Evolutionary conservation across 2,797 vertebrate species (phyloP).

Genomic region (Eidolon dupreanum): DNA sequence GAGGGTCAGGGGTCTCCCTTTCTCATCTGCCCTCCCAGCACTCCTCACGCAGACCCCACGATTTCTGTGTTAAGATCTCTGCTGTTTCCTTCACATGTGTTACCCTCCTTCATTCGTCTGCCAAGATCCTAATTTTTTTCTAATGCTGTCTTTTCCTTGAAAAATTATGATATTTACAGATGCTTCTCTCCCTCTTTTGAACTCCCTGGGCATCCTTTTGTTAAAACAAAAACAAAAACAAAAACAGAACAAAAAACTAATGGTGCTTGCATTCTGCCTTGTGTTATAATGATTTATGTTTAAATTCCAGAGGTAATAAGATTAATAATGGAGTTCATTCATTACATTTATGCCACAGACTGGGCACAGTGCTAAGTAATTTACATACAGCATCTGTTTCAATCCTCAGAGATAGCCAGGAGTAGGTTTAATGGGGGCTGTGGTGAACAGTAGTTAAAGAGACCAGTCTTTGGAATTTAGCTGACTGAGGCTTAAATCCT

Average conservation of each 20-base stretch:
- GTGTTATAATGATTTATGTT: not conserved
- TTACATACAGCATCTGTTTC: not conserved
- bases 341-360: not conserved
- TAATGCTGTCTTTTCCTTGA: not conserved
- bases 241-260: not conserved
- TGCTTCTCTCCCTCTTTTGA: not conserved
- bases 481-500: not conserved
- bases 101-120: not conserved
- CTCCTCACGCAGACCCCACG: not conserved
- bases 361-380: not conserved
- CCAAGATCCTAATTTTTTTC: not conserved
- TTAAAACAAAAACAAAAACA: not conserved
- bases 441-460: not conserved
- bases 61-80: not conserved
- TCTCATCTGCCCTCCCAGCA: not conserved
- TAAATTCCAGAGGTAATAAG: not conserved
- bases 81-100: not conserved
- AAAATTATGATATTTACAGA: not conserved
- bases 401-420: not conserved
- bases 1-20: not conserved
- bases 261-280: not conserved
- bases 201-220: not conserved
- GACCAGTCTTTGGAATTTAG: not conserved
- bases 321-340: not conserved
- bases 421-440: not conserved